Evolutionary conservation across 2,113 vertebrate genomes (phyloP), one percentile per base, ranked within the genome.

Genomic region (Megalops atlanticus): DNA sequence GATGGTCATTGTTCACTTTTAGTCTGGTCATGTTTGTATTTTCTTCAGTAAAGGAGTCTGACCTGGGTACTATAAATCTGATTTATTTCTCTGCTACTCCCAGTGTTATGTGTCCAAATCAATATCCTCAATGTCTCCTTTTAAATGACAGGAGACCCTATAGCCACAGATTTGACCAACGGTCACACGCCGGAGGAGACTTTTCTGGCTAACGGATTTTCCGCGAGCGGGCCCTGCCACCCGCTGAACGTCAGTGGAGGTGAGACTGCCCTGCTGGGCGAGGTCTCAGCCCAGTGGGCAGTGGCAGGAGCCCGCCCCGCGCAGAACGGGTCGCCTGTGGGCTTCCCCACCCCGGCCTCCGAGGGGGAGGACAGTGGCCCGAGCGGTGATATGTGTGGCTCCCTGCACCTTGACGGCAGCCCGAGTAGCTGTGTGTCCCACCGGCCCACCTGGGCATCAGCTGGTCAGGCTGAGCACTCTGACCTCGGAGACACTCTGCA

Each of bases 371-470:
- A 70, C 35, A 83, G 52, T 4, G 24, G 38, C 6, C 80, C 27
- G 91, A 89, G 6, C 83, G 80, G 92, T 0, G 95, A 96, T 16
- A 94, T 95, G 94, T 99, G 98, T 0, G 97, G 98, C 0, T 96
- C 97, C 0, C 94, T 99, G 4, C 97, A 99, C 69, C 92, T 94
- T 74, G 93, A 86, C 0, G 93, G 94, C 7, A 98, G 97, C 71
- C 96, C 96, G 0, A 95, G 96, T 16, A 95, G 94, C 91, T 94
- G 93, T 0, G 88, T 94, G 21, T 90, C 94, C 18, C 93, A 89
- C 77, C 90, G 93, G 33, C 96, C 96, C 0, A 88, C 91, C 0
- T 96, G 94, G 95, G 89, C 89, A 74, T 18, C 52, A 2, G 10
- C 11, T 33, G 27, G 64, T 31, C 45, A 47, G 1, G 45, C 33